Conservation (phyloP, 2,888 invertebrate species). For the Lithophane leautieri region DNA sequence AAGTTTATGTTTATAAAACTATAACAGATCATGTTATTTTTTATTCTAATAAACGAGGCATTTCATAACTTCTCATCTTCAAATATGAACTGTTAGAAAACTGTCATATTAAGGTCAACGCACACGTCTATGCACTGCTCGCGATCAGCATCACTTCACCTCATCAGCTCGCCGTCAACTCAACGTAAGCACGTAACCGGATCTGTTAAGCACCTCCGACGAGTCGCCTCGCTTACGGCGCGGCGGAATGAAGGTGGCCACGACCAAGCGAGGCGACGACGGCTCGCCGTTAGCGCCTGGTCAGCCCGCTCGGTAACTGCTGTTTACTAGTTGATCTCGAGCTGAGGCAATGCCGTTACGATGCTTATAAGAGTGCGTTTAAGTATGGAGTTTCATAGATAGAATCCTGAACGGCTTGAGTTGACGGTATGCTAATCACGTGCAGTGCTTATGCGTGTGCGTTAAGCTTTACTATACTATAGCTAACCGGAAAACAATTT, state of each 20-base stretch:
- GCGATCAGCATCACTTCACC: background rate
- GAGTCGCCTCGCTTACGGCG: background rate
- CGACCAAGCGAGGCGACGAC: background rate
- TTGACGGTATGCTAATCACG: background rate
- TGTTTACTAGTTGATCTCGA: background rate
- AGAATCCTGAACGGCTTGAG: background rate
- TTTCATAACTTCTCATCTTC: slow-evolving; percentile 2
- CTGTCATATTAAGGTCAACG: background rate
- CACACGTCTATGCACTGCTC: background rate
- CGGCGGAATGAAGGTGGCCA: background rate
- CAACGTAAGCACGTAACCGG: background rate
- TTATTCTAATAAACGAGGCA: background rate
- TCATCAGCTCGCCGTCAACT: background rate
- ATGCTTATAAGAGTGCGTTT: background rate
- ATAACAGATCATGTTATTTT: slow-evolving; percentile 12
- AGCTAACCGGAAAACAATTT: background rate
- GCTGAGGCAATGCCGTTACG: background rate
- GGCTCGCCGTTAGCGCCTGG: background rate
- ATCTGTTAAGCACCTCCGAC: background rate
- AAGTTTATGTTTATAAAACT: slow-evolving; percentile 19
- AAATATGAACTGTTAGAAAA: background rate
- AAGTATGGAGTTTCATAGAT: background rate
- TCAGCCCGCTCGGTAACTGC: background rate
- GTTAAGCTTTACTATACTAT: background rate
- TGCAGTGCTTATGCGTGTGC: background rate